Conservation (phyloP, 2,888 invertebrate species). For the Myopa testacea region DNA sequence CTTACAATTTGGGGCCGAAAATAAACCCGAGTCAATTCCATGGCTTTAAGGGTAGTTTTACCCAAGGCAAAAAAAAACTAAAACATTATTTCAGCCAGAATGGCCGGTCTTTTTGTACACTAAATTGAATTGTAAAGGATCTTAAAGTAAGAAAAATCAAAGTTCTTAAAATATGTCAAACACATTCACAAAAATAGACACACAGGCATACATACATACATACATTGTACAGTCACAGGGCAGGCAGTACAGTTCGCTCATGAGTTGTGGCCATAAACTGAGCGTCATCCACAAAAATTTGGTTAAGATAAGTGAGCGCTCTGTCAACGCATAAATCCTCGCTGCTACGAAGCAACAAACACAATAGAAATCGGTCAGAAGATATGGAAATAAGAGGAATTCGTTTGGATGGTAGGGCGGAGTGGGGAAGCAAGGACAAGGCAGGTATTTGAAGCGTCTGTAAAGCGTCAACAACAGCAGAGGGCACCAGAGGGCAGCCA, state of each 20-base stretch:
- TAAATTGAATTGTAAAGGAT: slow-evolving; percentile 37
- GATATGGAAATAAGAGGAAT: slow-evolving; percentile 30
- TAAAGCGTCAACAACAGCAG: background rate
- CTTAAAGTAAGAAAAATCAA: slow-evolving; percentile 24
- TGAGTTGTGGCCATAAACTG: background rate
- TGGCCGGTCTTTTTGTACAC: background rate
- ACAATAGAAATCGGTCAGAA: slow-evolving; percentile 36
- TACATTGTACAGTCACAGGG: no score
- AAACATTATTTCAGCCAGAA: slow-evolving; percentile 24
- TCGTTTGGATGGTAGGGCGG: background rate
- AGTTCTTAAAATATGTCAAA: slow-evolving; percentile 18
- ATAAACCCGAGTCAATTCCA: slow-evolving; percentile 28
- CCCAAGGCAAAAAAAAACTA: background rate
- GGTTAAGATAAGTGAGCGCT: slow-evolving; percentile 13
- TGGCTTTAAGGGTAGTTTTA: background rate
- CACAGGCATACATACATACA: background rate
- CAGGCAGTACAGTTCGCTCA: no score
- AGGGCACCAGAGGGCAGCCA: slow-evolving; percentile 48
- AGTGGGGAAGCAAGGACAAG: background rate
- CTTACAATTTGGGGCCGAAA: slow-evolving; percentile 14
- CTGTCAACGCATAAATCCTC: slow-evolving; percentile 34
- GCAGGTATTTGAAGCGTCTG: background rate
- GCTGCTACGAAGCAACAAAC: background rate
- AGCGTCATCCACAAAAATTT: background rate
- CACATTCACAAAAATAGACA: slow-evolving; percentile 5